Evolutionary conservation across 1,140 invertebrate genomes (phyloP).

Genomic region (Drosophila miranda): DNA sequence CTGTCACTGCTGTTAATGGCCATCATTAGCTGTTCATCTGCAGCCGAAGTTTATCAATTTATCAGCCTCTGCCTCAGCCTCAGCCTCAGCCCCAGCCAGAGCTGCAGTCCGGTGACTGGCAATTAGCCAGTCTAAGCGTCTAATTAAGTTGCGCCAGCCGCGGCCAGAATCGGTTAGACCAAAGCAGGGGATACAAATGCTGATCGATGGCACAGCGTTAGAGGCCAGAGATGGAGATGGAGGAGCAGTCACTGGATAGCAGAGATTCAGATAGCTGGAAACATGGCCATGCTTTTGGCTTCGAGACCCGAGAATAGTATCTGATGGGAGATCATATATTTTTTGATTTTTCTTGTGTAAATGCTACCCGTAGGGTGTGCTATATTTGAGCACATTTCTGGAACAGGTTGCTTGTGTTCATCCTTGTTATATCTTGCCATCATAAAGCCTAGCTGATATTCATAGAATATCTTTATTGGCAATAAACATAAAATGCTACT

Average conservation of each 20-base stretch:
- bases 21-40: slow-evolving; percentile 77
- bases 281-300: slow-evolving; percentile 6
- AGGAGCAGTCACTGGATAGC: neutral
- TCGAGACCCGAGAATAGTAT: too few relatives aligned
- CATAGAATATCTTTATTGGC: too few relatives aligned
- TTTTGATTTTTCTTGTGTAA: neutral
- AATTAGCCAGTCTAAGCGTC: slow-evolving; percentile 74
- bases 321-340: neutral
- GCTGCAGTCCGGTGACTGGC: slow-evolving; percentile 38
- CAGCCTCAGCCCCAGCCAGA: too few relatives aligned
- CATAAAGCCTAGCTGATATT: too few relatives aligned
- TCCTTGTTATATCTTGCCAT: too few relatives aligned
- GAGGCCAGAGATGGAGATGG: slow-evolving; percentile 2
- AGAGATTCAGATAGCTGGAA: slow-evolving; percentile 4
- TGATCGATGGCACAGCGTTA: slow-evolving; percentile 54
- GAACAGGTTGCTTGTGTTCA: neutral
- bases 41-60: slow-evolving; percentile 71
- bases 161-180: too few relatives aligned
- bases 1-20: slow-evolving; percentile 62
- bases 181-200: slow-evolving; percentile 55
- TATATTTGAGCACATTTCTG: too few relatives aligned
- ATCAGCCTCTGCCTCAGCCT: slow-evolving; percentile 41
- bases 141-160: slow-evolving; percentile 72
- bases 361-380: too few relatives aligned
- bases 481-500: too few relatives aligned